Base-by-base conservation (phyloP, 2,888 invertebrate species). In the Ephialtes manifestator region DNA sequence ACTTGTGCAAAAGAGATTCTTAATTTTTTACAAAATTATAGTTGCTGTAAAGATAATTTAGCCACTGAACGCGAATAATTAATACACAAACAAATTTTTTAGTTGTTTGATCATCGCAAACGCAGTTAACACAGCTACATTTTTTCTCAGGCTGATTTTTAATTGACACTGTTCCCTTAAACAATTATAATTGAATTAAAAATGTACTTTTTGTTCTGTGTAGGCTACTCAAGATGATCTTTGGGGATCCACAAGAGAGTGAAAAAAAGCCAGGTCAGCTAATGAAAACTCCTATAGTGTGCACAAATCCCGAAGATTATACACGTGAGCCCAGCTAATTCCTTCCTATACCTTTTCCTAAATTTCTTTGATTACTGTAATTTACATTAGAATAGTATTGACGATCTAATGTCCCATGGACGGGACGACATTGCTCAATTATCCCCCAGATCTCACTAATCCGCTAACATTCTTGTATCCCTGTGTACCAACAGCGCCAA, bases 401-500 rank as follows among this genome's bases (percentile, higher is more conserved):
- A 15, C 60, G 55, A 46, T 39, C 43, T 24, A 76, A 76, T 67
- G 53, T 76, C 65, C 72, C 20, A 35, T 48, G 67, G 72, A 83
- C 35, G 70, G 78, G 24, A 55, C 46, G 39, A 75, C 74, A 43
- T 51, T 55, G 24, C 53, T 68, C 48, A 18, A 46, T 58, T 63
- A 10, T 43, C 43, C 5, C 35, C 20, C 1, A 55, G 75, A 35
- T 63, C 53, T 65, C 20, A 79, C 76, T 80, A 80, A 83, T 80
- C 53, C 60, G 20, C 79, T 85, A 85, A 85, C 83, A 79, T 67
- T 71, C 51, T 75, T 87, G 46, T 89, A 76, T 91, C 60, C 79
- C 76, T 83, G 60, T 76, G 75, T 80, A 87, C 84, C 81, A 87
- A 65, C 89, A 94, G 94, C 94, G 77, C 94, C 94, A 83, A 93